phyloP scores from a whole-genome alignment of 1,140 invertebrate species.

The Trialeurodes vaporariorum region DNA sequence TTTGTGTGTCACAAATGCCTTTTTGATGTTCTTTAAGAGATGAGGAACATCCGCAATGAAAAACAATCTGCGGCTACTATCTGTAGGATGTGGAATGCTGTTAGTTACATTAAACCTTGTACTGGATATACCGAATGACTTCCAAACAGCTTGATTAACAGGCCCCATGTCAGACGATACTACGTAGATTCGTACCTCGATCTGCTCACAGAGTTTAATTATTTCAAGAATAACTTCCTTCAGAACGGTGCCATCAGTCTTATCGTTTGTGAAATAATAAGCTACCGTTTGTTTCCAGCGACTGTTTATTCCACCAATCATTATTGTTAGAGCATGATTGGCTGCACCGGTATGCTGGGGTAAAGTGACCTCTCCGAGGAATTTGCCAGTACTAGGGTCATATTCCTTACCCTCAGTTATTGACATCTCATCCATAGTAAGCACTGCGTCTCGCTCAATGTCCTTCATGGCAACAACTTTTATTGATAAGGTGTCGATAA shows the following conservation, averaged over 20 bases:
- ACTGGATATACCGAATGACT: not conserved
- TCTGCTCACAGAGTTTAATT: not conserved
- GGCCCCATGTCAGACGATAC: slow-evolving; percentile 4
- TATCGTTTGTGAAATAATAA: slow-evolving; percentile 7
- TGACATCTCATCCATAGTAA: slow-evolving; percentile 9
- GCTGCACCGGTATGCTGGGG: slow-evolving; percentile 2
- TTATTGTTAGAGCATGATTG: slow-evolving; percentile 4
- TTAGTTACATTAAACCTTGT: not conserved
- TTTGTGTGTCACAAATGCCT: slow-evolving; percentile 3
- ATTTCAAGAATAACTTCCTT: not conserved
- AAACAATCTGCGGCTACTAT: not conserved
- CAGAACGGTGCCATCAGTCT: not conserved
- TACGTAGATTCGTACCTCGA: not conserved
- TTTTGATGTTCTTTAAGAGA: slow-evolving; percentile 4
- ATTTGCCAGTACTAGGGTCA: not conserved
- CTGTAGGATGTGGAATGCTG: slow-evolving; percentile 5
- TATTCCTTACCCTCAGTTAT: not conserved
- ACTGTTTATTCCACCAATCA: slow-evolving; percentile 1
- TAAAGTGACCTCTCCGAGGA: slow-evolving; percentile 5
- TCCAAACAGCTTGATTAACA: slow-evolving; percentile 5
- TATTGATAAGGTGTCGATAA: slow-evolving; percentile 15
- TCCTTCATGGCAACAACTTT: slow-evolving; percentile 13
- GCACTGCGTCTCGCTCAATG: slow-evolving; percentile 14
- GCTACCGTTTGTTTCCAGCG: slow-evolving; percentile 10
- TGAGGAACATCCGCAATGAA: slow-evolving; percentile 10